A percentile compares a stretch with the other conserved stretches of the same genome.
Conservation (phyloP, 2,797 vertebrate genomes). For the Chiloscyllium punctatum region DNA sequence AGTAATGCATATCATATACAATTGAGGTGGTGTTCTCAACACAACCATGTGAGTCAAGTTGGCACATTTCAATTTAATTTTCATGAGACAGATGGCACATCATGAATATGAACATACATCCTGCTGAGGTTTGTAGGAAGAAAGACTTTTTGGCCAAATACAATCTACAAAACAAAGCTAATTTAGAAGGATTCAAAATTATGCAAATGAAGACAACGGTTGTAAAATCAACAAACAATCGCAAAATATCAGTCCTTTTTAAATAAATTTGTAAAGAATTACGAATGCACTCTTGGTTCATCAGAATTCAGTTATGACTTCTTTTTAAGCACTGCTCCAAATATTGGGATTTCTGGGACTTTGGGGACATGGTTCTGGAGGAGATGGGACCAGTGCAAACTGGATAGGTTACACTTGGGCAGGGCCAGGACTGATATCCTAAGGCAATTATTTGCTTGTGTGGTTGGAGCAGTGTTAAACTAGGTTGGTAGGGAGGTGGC, state of each 20-base stretch:
- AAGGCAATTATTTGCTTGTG: too few species aligned
- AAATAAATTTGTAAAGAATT: not conserved
- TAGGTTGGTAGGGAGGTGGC: too few species aligned
- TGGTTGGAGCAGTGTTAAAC: too few species aligned
- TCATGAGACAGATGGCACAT: slow-evolving; percentile 36
- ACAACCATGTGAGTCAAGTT: slow-evolving; percentile 17
- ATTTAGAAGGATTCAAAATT: not conserved
- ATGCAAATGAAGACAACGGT: not conserved
- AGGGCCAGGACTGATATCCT: too few species aligned
- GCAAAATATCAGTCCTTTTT: not conserved
- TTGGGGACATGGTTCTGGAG: too few species aligned
- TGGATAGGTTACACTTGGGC: too few species aligned
- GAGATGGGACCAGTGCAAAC: too few species aligned
- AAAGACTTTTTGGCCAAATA: not conserved
- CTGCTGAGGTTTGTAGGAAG: slow-evolving; percentile 10
- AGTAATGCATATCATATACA: slow-evolving; percentile 28
- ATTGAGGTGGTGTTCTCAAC: not conserved
- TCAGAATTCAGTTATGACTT: not conserved
- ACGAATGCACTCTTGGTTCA: not conserved
- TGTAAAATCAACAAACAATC: not conserved
- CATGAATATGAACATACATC: slow-evolving; percentile 5
- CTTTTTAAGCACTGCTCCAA: not conserved
- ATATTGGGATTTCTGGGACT: too few species aligned
- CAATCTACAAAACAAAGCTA: not conserved
- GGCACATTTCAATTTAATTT: slow-evolving; percentile 33